These are phyloP conservation scores for Odontomyia ornata DNA, from an alignment of 2,888 invertebrate species.

Conservation along the genomic window DNA sequence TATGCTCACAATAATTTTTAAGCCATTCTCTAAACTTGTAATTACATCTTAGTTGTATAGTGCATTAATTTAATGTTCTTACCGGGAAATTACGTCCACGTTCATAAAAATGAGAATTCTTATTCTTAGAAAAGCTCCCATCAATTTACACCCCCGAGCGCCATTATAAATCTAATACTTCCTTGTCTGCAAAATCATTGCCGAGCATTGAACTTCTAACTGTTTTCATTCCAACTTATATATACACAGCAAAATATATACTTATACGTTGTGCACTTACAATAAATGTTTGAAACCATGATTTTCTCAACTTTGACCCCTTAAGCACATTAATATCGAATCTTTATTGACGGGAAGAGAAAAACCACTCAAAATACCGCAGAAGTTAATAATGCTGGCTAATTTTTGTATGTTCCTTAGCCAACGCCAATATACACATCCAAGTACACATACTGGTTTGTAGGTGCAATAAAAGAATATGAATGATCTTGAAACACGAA, in stretches of 20 bases:
- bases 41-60: too few relatives aligned
- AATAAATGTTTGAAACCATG: neutral
- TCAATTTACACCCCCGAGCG: too few relatives aligned
- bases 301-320: slow-evolving; percentile 4
- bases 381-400: slow-evolving; percentile 10
- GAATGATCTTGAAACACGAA: slow-evolving; percentile 3
- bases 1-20: too few relatives aligned
- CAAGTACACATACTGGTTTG: neutral
- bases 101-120: too few relatives aligned
- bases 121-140: too few relatives aligned
- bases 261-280: neutral
- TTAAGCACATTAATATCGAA: neutral
- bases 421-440: too few relatives aligned
- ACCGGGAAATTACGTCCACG: too few relatives aligned
- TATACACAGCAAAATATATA: too few relatives aligned
- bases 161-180: too few relatives aligned
- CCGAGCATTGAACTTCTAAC: slow-evolving; percentile 11
- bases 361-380: slow-evolving; percentile 13
- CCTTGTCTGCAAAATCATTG: neutral
- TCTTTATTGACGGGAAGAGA: neutral
- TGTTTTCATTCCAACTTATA: neutral
- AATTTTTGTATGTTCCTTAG: neutral
- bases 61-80: too few relatives aligned
- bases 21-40: too few relatives aligned
- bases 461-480: neutral